phyloP scores from a whole-genome alignment of 1,140 invertebrate genomes.

The Calycopis cecrops region DNA sequence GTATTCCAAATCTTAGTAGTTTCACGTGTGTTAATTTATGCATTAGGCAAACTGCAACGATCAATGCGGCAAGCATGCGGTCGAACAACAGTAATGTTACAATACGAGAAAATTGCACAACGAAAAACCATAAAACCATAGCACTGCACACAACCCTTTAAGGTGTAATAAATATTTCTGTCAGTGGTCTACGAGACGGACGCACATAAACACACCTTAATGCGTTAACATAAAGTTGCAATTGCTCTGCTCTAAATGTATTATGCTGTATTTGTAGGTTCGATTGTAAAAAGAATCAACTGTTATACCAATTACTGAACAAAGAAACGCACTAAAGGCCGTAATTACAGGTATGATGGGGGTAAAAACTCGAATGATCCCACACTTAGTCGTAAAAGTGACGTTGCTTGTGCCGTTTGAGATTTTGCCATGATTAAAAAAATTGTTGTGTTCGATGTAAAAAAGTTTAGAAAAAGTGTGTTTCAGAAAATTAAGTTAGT shows the following conservation, averaged over 20 bases:
- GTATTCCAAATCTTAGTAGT: background rate
- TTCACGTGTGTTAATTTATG: background rate
- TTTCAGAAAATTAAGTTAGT: no score
- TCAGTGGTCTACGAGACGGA: constrained; percentile 36
- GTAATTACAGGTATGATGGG: constrained; percentile 60
- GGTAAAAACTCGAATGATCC: constrained; percentile 41
- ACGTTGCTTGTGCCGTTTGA: constrained; percentile 6
- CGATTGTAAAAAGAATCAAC: constrained; percentile 50
- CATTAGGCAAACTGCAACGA: constrained; percentile 22
- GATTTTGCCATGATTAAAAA: no score
- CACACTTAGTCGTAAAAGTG: constrained; percentile 42
- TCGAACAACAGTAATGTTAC: constrained; percentile 35
- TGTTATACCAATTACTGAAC: constrained; percentile 61
- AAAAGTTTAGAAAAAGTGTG: no score
- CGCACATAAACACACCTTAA: constrained; percentile 12
- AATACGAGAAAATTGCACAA: constrained; percentile 70
- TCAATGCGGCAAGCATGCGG: constrained; percentile 28
- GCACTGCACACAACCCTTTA: constrained; percentile 65
- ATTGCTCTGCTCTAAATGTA: constrained; percentile 15
- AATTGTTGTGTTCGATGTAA: no score
- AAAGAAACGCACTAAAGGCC: constrained; percentile 45
- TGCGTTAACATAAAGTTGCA: constrained; percentile 16
- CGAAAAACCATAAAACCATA: constrained; percentile 66
- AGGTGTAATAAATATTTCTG: constrained; percentile 67
- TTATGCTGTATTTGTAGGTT: constrained; percentile 22